A percentile compares a stretch with the other conserved stretches of the same genome.
phyloP scores from a whole-genome alignment of 2,888 invertebrate species.

The Philonicus albiceps region DNA sequence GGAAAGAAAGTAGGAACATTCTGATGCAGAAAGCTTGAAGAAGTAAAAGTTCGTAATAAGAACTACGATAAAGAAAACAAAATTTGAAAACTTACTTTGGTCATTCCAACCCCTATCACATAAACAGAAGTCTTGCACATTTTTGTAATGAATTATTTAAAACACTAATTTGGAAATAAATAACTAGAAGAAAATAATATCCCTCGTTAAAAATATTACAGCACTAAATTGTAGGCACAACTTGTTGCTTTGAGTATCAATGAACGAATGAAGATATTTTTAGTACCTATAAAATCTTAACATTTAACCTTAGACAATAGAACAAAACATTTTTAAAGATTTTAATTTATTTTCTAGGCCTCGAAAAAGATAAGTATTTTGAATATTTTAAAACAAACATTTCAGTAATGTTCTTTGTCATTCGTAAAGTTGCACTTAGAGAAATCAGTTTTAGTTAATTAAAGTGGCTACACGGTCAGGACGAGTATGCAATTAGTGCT shows the following conservation, averaged over 20 bases:
- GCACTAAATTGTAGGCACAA: not conserved
- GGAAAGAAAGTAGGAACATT: no score
- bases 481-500: no score
- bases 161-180: not conserved
- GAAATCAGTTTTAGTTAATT: no score
- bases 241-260: not conserved
- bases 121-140: conserved; percentile 70
- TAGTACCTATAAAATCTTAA: not conserved
- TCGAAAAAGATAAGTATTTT: not conserved
- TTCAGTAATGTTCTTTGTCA: no score
- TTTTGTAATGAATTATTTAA: conserved; percentile 12
- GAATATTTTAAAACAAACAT: not conserved
- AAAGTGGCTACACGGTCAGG: no score
- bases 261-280: not conserved
- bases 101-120: conserved; percentile 97
- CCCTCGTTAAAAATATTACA: no score
- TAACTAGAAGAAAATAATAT: not conserved
- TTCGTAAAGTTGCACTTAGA: no score
- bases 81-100: conserved; percentile 70
- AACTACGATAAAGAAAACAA: conserved; percentile 20
- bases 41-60: no score
- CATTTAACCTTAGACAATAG: not conserved
- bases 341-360: not conserved
- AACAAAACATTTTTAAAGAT: not conserved
- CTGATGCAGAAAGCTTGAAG: no score